Conservation (phyloP, 2,113 vertebrate genomes). For the Asarcornis scutulata region DNA sequence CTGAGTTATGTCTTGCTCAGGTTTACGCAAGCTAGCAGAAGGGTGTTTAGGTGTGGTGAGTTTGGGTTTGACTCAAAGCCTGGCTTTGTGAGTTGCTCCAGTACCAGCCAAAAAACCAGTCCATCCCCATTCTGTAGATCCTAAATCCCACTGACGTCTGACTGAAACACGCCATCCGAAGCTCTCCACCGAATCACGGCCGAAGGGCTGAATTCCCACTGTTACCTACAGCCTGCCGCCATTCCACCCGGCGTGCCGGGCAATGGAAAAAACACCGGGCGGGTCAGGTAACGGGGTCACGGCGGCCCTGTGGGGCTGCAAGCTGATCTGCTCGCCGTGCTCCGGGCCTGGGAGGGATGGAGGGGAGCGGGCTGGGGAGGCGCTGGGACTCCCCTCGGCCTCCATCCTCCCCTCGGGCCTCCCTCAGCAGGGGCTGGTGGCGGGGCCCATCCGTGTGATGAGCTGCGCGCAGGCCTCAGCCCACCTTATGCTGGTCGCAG, state of each 20-base stretch:
- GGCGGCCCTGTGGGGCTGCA: not conserved
- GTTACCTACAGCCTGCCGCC: fast-evolving
- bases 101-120: not conserved
- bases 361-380: not conserved
- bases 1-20: not conserved
- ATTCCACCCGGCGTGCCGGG: not conserved
- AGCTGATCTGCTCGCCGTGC: not conserved
- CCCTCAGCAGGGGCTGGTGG: no score
- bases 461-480: not conserved
- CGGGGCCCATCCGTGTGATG: not conserved
- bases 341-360: not conserved
- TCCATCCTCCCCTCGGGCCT: no score
- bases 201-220: no score
- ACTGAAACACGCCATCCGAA: not conserved
- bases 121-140: not conserved
- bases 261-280: not conserved
- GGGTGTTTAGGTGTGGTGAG: no score
- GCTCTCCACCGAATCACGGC: not conserved
- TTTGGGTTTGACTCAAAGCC: not conserved
- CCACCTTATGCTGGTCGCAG: no score
- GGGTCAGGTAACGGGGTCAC: not conserved
- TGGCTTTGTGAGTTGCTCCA: fast-evolving
- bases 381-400: no score
- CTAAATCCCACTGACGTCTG: not conserved
- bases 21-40: no score